phyloP scores from a whole-genome alignment of 1,140 invertebrate species.

The Apis laboriosa region DNA sequence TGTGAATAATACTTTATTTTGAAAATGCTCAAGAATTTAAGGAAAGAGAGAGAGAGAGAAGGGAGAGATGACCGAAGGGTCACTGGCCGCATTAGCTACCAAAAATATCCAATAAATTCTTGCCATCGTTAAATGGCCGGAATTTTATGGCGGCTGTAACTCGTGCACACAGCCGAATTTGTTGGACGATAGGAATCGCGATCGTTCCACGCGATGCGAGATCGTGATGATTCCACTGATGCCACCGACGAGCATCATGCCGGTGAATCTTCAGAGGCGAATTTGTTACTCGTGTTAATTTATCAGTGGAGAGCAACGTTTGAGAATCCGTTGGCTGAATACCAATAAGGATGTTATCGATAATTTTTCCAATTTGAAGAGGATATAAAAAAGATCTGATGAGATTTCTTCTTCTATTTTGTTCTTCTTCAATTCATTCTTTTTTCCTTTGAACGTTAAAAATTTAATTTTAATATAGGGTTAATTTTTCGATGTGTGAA shows the following conservation, averaged over 20 bases:
- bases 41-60: constrained; percentile 10
- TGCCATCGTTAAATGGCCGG: constrained; percentile 69
- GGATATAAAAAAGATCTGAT: no score
- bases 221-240: not conserved
- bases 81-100: constrained; percentile 64
- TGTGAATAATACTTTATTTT: no score
- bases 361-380: no score
- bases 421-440: no score
- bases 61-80: constrained; percentile 21
- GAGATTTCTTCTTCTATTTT: no score
- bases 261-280: not conserved
- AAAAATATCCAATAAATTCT: constrained; percentile 72
- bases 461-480: no score
- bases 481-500: no score
- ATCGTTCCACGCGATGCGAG: constrained; percentile 33
- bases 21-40: no score
- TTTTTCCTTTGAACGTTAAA: no score
- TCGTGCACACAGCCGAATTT: constrained; percentile 66
- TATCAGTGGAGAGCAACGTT: not conserved
- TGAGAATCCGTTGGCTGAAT: not conserved
- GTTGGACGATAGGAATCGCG: constrained; percentile 60
- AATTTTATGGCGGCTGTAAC: constrained; percentile 69
- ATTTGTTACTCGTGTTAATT: constrained; percentile 8
- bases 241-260: not conserved
- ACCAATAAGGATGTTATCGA: no score